Evolutionary conservation across 1,140 invertebrate genomes (phyloP).

Genomic region (Globodera rostochiensis): DNA sequence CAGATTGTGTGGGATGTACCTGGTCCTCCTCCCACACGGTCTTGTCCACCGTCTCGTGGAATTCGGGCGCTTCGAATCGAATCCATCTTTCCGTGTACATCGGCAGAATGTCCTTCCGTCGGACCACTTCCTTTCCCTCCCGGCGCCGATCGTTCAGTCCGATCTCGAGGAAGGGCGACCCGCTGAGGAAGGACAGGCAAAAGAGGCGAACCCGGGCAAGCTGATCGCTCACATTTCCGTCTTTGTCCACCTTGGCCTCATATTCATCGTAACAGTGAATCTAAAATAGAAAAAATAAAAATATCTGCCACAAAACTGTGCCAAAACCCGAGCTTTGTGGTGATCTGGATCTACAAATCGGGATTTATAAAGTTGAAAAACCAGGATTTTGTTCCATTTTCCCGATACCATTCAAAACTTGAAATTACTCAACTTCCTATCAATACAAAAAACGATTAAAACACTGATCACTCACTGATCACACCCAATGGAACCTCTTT

Average conservation of each 20-base stretch:
- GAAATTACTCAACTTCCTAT: too few relatives aligned
- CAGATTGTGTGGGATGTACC: slow-evolving; percentile 15
- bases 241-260: slow-evolving; percentile 85
- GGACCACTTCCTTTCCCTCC: slow-evolving; percentile 97
- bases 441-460: too few relatives aligned
- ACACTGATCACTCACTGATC: too few relatives aligned
- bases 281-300: slow-evolving; percentile 28
- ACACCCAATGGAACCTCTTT: neutral
- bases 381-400: too few relatives aligned
- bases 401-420: too few relatives aligned
- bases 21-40: slow-evolving; percentile 86
- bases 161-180: slow-evolving; percentile 91
- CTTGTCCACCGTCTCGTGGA: slow-evolving; percentile 88
- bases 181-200: slow-evolving; percentile 84
- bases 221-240: slow-evolving; percentile 83
- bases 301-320: slow-evolving; percentile 62
- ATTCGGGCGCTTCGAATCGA: slow-evolving; percentile 86
- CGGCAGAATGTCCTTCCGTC: slow-evolving; percentile 96
- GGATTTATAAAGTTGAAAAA: too few relatives aligned
- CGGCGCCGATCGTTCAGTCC: slow-evolving; percentile 91
- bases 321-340: too few relatives aligned
- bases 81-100: slow-evolving; percentile 99
- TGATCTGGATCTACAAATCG: too few relatives aligned
- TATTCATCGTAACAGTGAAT: slow-evolving; percentile 82
- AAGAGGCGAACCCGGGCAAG: slow-evolving; percentile 91